phyloP scores from a whole-genome alignment of 2,888 invertebrate genomes.

The Deilephila elpenor region DNA sequence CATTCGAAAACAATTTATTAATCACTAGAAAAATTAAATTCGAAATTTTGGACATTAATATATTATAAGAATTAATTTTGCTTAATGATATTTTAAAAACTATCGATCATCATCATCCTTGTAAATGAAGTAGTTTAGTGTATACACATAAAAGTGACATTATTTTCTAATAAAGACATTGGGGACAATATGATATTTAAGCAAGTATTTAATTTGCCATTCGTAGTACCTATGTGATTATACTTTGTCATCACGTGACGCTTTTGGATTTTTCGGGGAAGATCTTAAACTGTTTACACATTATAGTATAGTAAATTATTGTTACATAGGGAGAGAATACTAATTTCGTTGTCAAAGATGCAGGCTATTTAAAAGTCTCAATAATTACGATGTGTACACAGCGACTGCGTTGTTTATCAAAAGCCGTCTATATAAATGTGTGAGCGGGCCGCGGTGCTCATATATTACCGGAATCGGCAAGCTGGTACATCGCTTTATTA shows the following conservation, averaged over 20 bases:
- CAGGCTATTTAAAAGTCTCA: conserved; percentile 23
- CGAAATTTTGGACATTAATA: too few relatives aligned
- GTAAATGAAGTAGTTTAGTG: too few relatives aligned
- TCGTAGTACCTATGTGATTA: neutral
- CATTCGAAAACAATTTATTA: too few relatives aligned
- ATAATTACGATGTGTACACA: conserved; percentile 18
- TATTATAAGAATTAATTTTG: too few relatives aligned
- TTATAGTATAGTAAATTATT: neutral
- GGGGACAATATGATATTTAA: neutral
- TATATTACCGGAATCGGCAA: conserved; percentile 46
- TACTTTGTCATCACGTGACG: neutral
- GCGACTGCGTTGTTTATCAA: conserved; percentile 53
- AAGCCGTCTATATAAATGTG: conserved; percentile 57
- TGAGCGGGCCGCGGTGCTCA: conserved; percentile 43
- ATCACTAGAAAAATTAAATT: too few relatives aligned
- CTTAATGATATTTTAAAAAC: too few relatives aligned
- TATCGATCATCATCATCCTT: too few relatives aligned
- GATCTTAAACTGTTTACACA: neutral
- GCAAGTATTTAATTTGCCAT: too few relatives aligned
- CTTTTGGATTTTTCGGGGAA: neutral
- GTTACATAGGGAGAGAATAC: neutral
- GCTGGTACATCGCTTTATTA: conserved; percentile 23
- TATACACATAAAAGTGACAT: neutral
- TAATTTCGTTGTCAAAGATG: conserved; percentile 4
- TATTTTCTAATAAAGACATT: neutral